These are phyloP conservation scores for Toxotes chatareus DNA, from an alignment of 2,113 vertebrate species.

Conservation along the genomic window DNA sequence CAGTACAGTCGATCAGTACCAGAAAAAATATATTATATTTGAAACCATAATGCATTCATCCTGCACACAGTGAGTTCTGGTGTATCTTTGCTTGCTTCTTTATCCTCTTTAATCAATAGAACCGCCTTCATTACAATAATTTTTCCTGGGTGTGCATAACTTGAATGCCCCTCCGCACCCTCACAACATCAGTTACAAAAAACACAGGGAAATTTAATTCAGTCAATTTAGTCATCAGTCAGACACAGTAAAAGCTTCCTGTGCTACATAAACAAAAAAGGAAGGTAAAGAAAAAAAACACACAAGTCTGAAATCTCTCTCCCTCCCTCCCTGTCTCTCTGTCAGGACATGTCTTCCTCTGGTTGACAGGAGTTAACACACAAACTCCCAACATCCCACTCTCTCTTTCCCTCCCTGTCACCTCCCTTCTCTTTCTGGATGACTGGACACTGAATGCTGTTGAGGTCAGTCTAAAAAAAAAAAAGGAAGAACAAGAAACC, in stretches of 20 bases:
- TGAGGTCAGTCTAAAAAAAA: conserved; percentile 14
- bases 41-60: too few species aligned
- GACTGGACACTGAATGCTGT: not conserved
- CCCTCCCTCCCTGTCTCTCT: not conserved
- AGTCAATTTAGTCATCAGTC: too few species aligned
- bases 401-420: not conserved
- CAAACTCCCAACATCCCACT: not conserved
- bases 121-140: not conserved
- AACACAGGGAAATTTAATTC: not conserved
- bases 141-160: not conserved
- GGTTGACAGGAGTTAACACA: conserved; percentile 34
- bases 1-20: too few species aligned
- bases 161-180: not conserved
- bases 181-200: too few species aligned
- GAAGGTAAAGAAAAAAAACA: too few species aligned
- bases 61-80: too few species aligned
- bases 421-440: not conserved
- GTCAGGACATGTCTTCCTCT: conserved; percentile 33
- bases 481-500: too few species aligned
- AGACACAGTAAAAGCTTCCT: not conserved
- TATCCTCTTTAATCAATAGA: too few species aligned
- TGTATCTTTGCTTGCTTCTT: too few species aligned
- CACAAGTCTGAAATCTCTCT: too few species aligned
- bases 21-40: too few species aligned
- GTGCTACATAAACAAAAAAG: not conserved